Conservation (phyloP, 2,113 vertebrate genomes). For the Taxidea taxus region DNA sequence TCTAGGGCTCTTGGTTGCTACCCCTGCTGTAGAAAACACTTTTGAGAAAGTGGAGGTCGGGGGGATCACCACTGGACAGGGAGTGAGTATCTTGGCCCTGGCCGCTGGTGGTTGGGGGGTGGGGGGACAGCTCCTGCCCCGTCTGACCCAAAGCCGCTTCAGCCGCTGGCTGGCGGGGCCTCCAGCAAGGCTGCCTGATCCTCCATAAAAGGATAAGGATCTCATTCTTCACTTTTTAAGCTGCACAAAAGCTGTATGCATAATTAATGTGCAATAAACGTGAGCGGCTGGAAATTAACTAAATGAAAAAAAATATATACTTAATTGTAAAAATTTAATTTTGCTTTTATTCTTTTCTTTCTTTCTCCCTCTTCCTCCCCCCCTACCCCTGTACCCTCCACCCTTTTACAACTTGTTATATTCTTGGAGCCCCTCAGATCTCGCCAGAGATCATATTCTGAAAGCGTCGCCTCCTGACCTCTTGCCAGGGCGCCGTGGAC, state of each 20-base stretch:
- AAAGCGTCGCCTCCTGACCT: conserved; percentile 53
- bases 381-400: no score
- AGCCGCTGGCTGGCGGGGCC: neutral
- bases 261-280: conserved; percentile 79
- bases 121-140: neutral
- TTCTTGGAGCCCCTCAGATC: conserved; percentile 32
- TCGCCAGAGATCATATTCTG: conserved; percentile 14
- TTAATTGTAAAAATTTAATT: conserved; percentile 80
- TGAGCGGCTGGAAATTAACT: conserved; percentile 78
- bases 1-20: accelerated
- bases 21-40: neutral
- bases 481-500: conserved; percentile 25
- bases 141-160: neutral
- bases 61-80: neutral
- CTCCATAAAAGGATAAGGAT: conserved; percentile 58
- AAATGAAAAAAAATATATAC: conserved; percentile 69
- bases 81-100: accelerated
- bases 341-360: conserved; percentile 61
- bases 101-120: neutral
- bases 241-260: conserved; percentile 74
- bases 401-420: conserved; percentile 53
- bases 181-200: neutral
- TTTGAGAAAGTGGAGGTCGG: neutral
- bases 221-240: conserved; percentile 65
- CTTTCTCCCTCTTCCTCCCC: neutral